phyloP scores from a whole-genome alignment of 2,113 vertebrate species.

The Apeltes quadracus region DNA sequence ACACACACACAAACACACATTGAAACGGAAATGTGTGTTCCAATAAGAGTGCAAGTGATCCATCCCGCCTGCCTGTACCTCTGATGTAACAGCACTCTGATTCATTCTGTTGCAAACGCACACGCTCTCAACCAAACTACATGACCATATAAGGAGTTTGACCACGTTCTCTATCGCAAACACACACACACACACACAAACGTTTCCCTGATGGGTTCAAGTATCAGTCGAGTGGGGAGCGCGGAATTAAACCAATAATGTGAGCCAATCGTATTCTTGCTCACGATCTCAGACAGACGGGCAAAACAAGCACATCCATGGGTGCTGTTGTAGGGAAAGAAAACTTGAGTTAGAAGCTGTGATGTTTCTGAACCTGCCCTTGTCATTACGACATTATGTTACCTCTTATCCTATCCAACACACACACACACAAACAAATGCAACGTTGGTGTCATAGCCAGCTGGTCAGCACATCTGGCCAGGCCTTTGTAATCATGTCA shows the following conservation, averaged over 20 bases:
- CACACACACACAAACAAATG: slow-evolving; percentile 15
- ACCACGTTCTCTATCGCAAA: slow-evolving; percentile 31
- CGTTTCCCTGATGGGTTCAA: slow-evolving; percentile 56
- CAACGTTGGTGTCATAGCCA: slow-evolving; percentile 51
- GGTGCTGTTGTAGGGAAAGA: background rate
- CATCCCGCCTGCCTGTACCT: slow-evolving; percentile 66
- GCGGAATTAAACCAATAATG: slow-evolving; percentile 49
- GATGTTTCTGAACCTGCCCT: slow-evolving; percentile 29
- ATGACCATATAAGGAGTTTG: slow-evolving; percentile 70
- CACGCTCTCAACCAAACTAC: slow-evolving; percentile 62
- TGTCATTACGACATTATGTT: slow-evolving; percentile 19
- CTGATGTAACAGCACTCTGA: slow-evolving; percentile 82
- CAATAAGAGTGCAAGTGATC: slow-evolving; percentile 64
- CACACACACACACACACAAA: slow-evolving; percentile 63
- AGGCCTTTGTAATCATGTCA: slow-evolving; percentile 68
- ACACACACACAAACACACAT: slow-evolving; percentile 23
- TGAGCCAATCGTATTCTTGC: slow-evolving; percentile 32
- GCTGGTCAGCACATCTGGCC: slow-evolving; percentile 70
- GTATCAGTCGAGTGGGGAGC: slow-evolving; percentile 54
- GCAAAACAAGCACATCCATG: slow-evolving; percentile 13
- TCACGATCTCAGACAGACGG: slow-evolving; percentile 7
- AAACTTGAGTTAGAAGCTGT: background rate
- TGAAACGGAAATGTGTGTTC: slow-evolving; percentile 65
- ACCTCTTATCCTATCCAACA: slow-evolving; percentile 21
- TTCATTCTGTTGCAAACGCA: slow-evolving; percentile 73